Evolutionary conservation across 2,888 invertebrate species (phyloP), one percentile per base, ranked within the genome.

Genomic region (Himalopsyche kuldschensis): DNA sequence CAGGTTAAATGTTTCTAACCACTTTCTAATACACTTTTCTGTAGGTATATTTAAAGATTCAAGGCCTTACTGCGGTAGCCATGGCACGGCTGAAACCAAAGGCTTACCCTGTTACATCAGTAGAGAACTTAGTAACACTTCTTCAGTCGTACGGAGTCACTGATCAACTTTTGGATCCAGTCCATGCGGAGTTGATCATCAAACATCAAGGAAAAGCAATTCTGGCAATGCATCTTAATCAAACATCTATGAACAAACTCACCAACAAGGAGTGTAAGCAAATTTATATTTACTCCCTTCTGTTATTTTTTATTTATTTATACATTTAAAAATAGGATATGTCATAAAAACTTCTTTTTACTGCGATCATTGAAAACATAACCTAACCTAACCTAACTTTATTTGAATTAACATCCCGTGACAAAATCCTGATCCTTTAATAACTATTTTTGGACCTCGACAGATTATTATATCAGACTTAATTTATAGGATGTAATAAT

Each of bases 201-300:
- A 94, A 94, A 87, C 91, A 94, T 85, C 94, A 95, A 85, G 94
- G 94, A 32, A 94, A 94, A 88, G 93, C 94, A 0, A 93, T 95
- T 0, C 91, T 93, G 47, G 94, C 94, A 0, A 92, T 94, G 30
- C 94, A 95, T 87, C 89, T 95, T 82, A 95, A 95, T 87, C 93
- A 94, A 86, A 93, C 94, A 0, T 91, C 93, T 77, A 94, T 95
- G 85, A 91, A 93, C 75, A 92, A 92, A 82, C 92, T 94, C 88
- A 93, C 92, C 76, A 91, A 92, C 41, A 91, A 93, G 78, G 93
- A 94, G 86, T 92, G 95, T 95, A 88, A 92, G 80, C 46, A 20
- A 5, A 1, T n/a, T n/a, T n/a, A n/a, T n/a, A n/a, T n/a, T n/a
- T n/a, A n/a, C n/a, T n/a, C n/a, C n/a, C n/a, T n/a, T n/a, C n/a